Evolutionary conservation across 2,113 vertebrate genomes (phyloP).

Genomic region (Aphyosemion australe): DNA sequence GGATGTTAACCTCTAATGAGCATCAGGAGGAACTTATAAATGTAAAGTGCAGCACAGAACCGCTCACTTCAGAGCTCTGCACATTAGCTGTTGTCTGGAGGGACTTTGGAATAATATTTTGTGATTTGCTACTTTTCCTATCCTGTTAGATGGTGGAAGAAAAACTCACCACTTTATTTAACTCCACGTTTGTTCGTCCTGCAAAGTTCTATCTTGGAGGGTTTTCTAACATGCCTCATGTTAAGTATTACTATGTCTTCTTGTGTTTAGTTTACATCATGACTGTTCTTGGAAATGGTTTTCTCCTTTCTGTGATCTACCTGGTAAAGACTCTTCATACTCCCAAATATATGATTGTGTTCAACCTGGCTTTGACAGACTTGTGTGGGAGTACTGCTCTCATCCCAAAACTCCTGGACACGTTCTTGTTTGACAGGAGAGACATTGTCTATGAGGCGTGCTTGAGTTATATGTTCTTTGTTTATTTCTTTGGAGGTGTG

Average conservation of each 20-base stretch:
- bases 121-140: neutral
- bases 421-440: conserved; percentile 61
- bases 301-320: conserved; percentile 54
- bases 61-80: neutral
- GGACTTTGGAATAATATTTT: neutral
- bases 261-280: conserved; percentile 56
- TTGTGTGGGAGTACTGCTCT: conserved; percentile 67
- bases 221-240: conserved; percentile 43
- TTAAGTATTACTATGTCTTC: conserved; percentile 59
- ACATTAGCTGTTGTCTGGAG: neutral
- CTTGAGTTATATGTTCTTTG: conserved; percentile 71
- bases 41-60: neutral
- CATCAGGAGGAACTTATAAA: no score
- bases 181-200: conserved; percentile 44
- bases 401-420: conserved; percentile 63
- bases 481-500: conserved; percentile 25
- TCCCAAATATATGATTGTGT: conserved; percentile 68
- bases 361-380: conserved; percentile 64
- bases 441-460: conserved; percentile 61
- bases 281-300: conserved; percentile 52
- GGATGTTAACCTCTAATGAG: no score
- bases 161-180: neutral
- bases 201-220: conserved; percentile 44
- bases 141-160: neutral
- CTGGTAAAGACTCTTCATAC: conserved; percentile 57